These are phyloP conservation scores for Branchipolynoe longqiensis DNA, from an alignment of 2,888 invertebrate species.

Conservation along the genomic window DNA sequence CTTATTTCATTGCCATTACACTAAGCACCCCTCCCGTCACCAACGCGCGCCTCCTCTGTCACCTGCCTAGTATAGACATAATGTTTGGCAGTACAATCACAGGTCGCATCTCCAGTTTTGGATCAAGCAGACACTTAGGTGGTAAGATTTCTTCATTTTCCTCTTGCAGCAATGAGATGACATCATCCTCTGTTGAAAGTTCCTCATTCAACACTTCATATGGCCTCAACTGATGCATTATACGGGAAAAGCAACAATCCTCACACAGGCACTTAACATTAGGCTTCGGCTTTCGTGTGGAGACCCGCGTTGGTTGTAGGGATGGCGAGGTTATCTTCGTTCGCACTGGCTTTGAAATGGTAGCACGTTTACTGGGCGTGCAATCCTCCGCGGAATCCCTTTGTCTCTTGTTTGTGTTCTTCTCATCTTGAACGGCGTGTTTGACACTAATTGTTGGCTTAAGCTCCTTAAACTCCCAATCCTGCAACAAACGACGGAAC, in stretches of 20 bases:
- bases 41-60: no score
- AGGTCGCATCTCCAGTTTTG: background rate
- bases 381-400: background rate
- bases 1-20: no score
- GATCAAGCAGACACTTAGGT: background rate
- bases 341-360: background rate
- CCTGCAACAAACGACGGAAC: no score
- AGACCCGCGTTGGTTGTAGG: slow-evolving; percentile 3
- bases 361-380: background rate
- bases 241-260: background rate
- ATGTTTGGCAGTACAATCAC: slow-evolving; percentile 1
- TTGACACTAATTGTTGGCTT: background rate
- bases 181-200: no score
- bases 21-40: no score
- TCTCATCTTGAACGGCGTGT: background rate
- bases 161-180: no score
- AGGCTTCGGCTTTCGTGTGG: background rate
- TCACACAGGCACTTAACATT: slow-evolving; percentile 24
- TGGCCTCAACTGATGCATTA: background rate
- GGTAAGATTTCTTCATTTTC: background rate
- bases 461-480: background rate
- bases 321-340: background rate
- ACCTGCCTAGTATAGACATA: background rate
- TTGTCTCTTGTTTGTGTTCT: background rate
- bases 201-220: no score